Evolutionary conservation across 2,888 invertebrate genomes (phyloP).

Genomic region (Trichopria drosophilae): DNA sequence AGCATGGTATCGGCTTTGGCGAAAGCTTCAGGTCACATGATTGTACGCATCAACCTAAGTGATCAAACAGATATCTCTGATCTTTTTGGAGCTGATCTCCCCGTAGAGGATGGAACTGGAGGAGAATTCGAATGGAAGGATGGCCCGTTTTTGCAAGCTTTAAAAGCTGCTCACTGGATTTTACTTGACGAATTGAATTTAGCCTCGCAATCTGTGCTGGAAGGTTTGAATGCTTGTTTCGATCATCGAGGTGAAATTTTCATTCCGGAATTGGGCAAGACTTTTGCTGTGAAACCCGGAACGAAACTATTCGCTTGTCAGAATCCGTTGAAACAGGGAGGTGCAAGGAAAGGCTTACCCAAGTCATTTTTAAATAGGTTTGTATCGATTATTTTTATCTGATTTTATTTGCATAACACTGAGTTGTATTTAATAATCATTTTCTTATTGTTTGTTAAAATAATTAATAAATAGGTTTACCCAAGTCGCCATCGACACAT

Average conservation of each 20-base stretch:
- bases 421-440: no score
- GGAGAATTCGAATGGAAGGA: slow-evolving; percentile 96
- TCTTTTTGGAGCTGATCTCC: slow-evolving; percentile 96
- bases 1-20: slow-evolving; percentile 91
- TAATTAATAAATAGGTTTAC: no score
- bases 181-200: slow-evolving; percentile 96
- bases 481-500: slow-evolving; percentile 69
- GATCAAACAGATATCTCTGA: slow-evolving; percentile 99
- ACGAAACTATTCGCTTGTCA: slow-evolving; percentile 96
- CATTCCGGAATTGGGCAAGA: slow-evolving; percentile 89
- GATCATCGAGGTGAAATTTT: slow-evolving; percentile 96
- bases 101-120: slow-evolving; percentile 81
- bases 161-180: slow-evolving; percentile 94
- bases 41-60: slow-evolving; percentile 94
- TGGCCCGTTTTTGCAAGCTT: slow-evolving; percentile 90
- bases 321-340: slow-evolving; percentile 95
- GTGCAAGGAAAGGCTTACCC: slow-evolving; percentile 92
- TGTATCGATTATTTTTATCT: no score
- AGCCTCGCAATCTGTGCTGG: slow-evolving; percentile 96
- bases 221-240: slow-evolving; percentile 97
- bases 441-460: no score
- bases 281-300: slow-evolving; percentile 74
- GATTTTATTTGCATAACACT: no score
- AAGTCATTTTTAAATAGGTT: slow-evolving; percentile 95
- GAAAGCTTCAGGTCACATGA: slow-evolving; percentile 76